Conservation (phyloP, 2,797 vertebrate species). For the Sebastes taczanowskii region DNA sequence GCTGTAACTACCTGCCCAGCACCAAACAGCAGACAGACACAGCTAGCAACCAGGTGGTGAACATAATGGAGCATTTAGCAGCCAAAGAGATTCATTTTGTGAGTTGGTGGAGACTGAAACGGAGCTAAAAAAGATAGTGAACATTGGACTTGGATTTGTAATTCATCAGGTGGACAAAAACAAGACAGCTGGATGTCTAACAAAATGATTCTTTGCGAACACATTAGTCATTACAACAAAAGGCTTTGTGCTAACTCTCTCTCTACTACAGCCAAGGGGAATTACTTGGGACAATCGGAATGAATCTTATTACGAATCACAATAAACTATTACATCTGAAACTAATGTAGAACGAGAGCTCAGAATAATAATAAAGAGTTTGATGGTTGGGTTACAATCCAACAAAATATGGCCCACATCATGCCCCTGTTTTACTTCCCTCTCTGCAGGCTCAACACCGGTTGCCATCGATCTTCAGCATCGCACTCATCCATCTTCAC, state of each 20-base stretch:
- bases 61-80: not conserved
- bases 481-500: conserved; percentile 5
- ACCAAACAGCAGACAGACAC: not conserved
- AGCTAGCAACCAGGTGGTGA: not conserved
- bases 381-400: not conserved
- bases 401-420: not conserved
- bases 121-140: not conserved
- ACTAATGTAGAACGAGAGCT: not conserved
- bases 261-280: not conserved
- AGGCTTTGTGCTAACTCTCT: not conserved
- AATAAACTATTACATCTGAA: not conserved
- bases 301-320: not conserved
- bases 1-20: not conserved
- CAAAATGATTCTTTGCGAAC: not conserved
- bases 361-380: not conserved
- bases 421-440: not conserved
- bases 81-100: not conserved
- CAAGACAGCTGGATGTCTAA: not conserved
- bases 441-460: not conserved
- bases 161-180: not conserved
- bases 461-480: not conserved
- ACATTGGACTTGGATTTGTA: not conserved
- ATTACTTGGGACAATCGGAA: not conserved
- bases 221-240: not conserved
- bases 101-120: not conserved